A percentile compares a stretch with the other conserved stretches of the same genome.
Conservation (phyloP, 2,113 vertebrate genomes). For the Cyprinodon brontotheroides region DNA sequence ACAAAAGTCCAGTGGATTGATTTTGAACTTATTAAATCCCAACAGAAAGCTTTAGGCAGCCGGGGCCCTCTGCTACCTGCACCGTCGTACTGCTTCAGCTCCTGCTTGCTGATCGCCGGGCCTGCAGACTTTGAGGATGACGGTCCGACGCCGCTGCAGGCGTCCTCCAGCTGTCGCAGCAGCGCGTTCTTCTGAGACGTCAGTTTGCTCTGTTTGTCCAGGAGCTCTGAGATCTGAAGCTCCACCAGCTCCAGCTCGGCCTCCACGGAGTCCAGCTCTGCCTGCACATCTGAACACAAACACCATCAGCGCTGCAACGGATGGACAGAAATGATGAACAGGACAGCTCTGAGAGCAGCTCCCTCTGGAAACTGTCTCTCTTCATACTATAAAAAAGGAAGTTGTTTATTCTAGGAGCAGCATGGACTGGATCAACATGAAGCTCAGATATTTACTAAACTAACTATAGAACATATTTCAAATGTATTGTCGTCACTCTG, state of each 20-base stretch:
- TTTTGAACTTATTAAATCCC: no score
- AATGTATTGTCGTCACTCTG: no score
- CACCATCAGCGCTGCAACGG: background rate
- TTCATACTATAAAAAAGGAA: background rate
- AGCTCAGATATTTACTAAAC: no score
- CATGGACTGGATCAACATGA: no score
- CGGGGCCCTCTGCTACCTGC: slow-evolving; percentile 77
- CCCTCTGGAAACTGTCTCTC: no score
- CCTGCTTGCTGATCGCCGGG: slow-evolving; percentile 71
- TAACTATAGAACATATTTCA: no score
- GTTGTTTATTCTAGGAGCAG: no score
- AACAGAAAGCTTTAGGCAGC: no score
- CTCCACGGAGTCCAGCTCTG: slow-evolving; percentile 84
- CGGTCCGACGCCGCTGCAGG: slow-evolving; percentile 65
- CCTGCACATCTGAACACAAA: slow-evolving; percentile 78
- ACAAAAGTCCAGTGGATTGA: no score
- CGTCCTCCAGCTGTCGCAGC: slow-evolving; percentile 80
- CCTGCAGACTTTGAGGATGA: slow-evolving; percentile 53
- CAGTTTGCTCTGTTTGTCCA: slow-evolving; percentile 86
- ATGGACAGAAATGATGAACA: no score
- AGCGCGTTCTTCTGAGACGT: slow-evolving; percentile 80
- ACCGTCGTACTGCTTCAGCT: slow-evolving; percentile 81
- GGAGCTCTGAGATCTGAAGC: slow-evolving; percentile 88
- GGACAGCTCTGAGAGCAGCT: background rate
- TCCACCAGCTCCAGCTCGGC: slow-evolving; percentile 87